Percentiles rank a stretch among this genome's conserved stretches.
Conservation (phyloP, 1,140 invertebrate genomes). For the fruit fly (Drosophila melanogaster) region DNA sequence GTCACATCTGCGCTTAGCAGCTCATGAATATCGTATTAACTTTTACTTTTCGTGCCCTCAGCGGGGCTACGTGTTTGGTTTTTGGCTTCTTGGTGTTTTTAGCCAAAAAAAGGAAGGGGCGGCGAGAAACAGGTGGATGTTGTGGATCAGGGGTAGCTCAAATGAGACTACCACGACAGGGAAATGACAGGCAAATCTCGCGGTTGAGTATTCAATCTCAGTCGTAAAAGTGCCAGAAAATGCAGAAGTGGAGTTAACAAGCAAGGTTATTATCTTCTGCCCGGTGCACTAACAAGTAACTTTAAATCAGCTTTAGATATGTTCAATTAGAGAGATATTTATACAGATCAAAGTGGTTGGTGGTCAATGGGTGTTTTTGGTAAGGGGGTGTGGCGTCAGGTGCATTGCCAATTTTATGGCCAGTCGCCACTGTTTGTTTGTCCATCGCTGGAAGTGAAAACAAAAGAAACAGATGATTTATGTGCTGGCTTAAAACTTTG, state of each 20-base stretch:
- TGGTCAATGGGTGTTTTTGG: background rate
- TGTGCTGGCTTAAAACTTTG: constrained; percentile 46
- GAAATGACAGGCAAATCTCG: constrained; percentile 26
- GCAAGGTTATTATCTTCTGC: too few species aligned
- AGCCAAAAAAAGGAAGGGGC: background rate
- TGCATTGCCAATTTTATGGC: constrained; percentile 40
- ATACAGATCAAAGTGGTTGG: background rate
- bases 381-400: constrained; percentile 24
- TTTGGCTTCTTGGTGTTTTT: constrained; percentile 35
- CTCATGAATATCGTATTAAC: constrained; percentile 84
- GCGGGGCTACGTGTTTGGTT: constrained; percentile 50
- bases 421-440: constrained; percentile 43
- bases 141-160: constrained; percentile 32
- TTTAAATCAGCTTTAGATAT: constrained; percentile 4
- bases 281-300: background rate
- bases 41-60: constrained; percentile 69
- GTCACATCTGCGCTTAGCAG: constrained; percentile 83
- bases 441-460: constrained; percentile 42
- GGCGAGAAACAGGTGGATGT: constrained; percentile 6
- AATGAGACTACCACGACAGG: constrained; percentile 44
- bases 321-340: background rate
- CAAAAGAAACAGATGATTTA: constrained; percentile 46
- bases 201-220: constrained; percentile 9
- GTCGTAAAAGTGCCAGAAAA: constrained; percentile 1
- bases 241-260: background rate